Percentiles rank a stretch among this genome's conserved stretches.
phyloP scores from a whole-genome alignment of 2,888 invertebrate species.

The Camponotus fellah region DNA sequence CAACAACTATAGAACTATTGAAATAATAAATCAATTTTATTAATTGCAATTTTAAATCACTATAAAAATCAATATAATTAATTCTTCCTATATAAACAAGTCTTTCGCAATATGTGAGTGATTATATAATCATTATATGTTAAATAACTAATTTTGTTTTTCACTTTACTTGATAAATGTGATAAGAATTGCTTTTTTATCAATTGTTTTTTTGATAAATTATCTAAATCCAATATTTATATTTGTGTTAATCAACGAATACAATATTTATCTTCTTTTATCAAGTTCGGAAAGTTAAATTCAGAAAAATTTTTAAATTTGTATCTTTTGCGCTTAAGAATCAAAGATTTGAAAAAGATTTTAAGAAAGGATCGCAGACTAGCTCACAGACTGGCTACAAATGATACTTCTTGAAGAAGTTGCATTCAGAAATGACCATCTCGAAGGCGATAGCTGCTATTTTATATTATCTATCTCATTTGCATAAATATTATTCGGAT shows the following conservation, averaged over 20 bases:
- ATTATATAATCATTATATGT: background rate
- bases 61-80: background rate
- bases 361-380: constrained; percentile 11
- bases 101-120: background rate
- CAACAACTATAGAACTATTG: background rate
- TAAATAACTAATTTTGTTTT: background rate
- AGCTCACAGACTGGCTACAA: background rate
- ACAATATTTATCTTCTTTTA: background rate
- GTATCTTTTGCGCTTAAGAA: background rate
- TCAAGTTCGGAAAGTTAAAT: background rate
- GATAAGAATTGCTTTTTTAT: background rate
- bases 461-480: constrained; percentile 28
- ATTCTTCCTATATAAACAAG: background rate
- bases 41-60: background rate
- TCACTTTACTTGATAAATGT: background rate
- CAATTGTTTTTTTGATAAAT: background rate
- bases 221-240: background rate
- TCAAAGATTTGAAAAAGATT: background rate
- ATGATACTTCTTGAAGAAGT: background rate
- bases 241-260: background rate
- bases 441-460: constrained; percentile 67
- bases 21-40: background rate
- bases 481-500: constrained; percentile 10
- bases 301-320: background rate
- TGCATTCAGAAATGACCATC: constrained; percentile 59